phyloP scores from a whole-genome alignment of 2,113 vertebrate species.

The Limnothrissa miodon region DNA sequence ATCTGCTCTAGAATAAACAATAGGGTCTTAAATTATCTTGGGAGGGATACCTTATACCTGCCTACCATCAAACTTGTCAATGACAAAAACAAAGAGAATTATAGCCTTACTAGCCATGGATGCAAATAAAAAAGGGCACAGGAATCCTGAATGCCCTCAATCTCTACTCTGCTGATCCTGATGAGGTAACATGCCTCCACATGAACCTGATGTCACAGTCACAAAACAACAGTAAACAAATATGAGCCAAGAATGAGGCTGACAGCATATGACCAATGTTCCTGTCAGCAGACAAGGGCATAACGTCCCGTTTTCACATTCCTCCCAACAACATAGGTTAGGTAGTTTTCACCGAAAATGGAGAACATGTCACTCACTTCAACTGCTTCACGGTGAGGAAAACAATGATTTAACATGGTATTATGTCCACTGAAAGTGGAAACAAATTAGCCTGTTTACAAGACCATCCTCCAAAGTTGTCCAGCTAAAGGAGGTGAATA shows the following conservation, averaged over 20 bases:
- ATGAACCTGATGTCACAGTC: constrained; percentile 16
- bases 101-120: neutral
- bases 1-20: neutral
- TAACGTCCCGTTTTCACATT: neutral
- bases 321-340: neutral
- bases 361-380: too few species aligned
- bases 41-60: neutral
- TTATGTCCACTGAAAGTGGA: too few species aligned
- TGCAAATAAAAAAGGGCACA: neutral
- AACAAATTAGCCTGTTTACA: constrained; percentile 4
- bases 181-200: neutral
- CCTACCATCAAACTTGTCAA: neutral
- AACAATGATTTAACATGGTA: too few species aligned
- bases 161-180: constrained; percentile 19
- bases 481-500: neutral
- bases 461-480: constrained; percentile 2
- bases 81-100: neutral
- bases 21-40: neutral
- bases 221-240: neutral
- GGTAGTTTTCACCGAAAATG: neutral
- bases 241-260: neutral
- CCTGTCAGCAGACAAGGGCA: neutral
- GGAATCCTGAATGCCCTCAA: neutral
- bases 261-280: neutral
- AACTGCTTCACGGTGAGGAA: neutral